Conservation (phyloP, 1,140 invertebrate genomes). For the Cardiocondyla obscurior region DNA sequence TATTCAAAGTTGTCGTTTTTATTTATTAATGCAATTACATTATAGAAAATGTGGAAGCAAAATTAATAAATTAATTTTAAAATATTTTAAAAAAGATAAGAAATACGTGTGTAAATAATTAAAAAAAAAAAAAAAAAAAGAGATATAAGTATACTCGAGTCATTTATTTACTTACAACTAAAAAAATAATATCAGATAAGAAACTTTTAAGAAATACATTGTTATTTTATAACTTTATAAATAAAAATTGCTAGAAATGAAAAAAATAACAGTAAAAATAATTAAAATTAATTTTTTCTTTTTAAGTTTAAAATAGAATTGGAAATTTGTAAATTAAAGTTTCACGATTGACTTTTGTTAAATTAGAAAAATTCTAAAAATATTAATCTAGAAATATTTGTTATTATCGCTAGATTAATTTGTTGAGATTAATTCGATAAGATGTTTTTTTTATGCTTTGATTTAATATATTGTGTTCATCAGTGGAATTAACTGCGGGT, state of each 20-base stretch:
- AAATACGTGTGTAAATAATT: neutral
- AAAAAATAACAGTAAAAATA: neutral
- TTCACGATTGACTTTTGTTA: too few relatives aligned
- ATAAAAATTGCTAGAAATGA: neutral
- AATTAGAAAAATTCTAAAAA: neutral
- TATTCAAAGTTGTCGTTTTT: neutral
- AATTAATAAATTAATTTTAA: neutral
- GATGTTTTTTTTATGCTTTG: neutral
- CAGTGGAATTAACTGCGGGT: neutral
- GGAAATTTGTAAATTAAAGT: neutral
- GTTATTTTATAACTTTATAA: neutral
- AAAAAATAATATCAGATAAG: neutral
- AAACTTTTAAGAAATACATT: neutral
- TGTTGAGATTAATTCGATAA: neutral
- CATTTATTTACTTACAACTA: neutral
- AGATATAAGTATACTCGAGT: neutral
- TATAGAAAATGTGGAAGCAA: neutral
- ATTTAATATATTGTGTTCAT: neutral
- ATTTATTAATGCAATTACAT: neutral
- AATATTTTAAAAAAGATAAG: neutral
- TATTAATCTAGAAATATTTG: conserved; percentile 1
- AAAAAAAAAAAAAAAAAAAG: neutral
- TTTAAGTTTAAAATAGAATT: too few relatives aligned
- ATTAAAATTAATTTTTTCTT: conserved; percentile 2
- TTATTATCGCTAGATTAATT: neutral